Evolutionary conservation across 2,113 vertebrate species (phyloP).

Genomic region (Alligator mississippiensis): DNA sequence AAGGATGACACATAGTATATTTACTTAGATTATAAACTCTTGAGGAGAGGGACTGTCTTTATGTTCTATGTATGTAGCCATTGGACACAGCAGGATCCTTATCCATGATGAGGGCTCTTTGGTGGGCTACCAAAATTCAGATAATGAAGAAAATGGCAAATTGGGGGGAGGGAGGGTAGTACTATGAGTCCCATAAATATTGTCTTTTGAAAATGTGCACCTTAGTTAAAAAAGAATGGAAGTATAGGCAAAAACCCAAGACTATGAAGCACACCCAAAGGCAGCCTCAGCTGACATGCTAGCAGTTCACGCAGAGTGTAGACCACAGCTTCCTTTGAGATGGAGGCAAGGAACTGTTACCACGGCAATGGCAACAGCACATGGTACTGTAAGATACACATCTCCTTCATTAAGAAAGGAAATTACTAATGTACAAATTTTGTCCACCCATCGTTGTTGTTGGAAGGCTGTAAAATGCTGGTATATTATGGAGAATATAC

Average conservation of each 20-base stretch:
- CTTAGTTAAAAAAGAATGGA: not conserved
- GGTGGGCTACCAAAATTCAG: not conserved
- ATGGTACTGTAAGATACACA: not conserved
- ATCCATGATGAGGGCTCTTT: not conserved
- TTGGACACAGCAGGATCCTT: not conserved
- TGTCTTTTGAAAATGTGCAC: not conserved
- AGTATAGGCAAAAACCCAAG: not conserved
- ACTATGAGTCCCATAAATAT: not conserved
- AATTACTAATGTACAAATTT: not conserved
- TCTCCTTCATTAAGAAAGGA: conserved; percentile 47
- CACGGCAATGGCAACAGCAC: conserved; percentile 65
- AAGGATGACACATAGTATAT: not conserved
- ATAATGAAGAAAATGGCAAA: not conserved
- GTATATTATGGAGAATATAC: not conserved
- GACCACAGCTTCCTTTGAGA: not conserved
- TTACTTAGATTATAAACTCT: not conserved
- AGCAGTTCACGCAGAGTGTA: conserved; percentile 25
- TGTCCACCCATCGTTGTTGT: not conserved
- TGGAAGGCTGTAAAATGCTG: not conserved
- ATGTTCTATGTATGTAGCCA: not conserved
- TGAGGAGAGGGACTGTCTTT: not conserved
- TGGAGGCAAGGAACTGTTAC: conserved; percentile 31
- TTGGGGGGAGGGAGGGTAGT: not conserved
- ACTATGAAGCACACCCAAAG: not conserved
- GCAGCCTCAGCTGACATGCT: conserved; percentile 15